Percentiles rank a stretch among this genome's conserved stretches.
Evolutionary conservation across 1,140 invertebrate species (phyloP).

Genomic region (Camponotus floridanus): DNA sequence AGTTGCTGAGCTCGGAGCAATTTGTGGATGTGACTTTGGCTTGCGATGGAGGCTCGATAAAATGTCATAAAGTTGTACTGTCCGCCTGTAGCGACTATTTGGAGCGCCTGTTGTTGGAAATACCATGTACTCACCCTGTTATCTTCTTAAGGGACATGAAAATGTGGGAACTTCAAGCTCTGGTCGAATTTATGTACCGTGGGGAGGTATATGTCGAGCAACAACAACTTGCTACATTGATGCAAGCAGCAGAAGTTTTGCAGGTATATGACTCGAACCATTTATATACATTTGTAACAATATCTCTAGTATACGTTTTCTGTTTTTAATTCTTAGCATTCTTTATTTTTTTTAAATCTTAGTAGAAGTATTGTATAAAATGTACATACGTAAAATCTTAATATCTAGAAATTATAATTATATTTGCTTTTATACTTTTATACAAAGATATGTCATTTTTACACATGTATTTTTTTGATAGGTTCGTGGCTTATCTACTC

Average conservation of each 20-base stretch:
- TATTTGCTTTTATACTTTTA: no score
- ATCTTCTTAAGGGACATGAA: slow-evolving; percentile 93
- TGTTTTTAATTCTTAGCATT: neutral
- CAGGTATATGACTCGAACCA: slow-evolving; percentile 87
- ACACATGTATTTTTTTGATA: slow-evolving; percentile 20
- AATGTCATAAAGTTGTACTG: slow-evolving; percentile 95
- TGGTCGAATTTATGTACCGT: slow-evolving; percentile 96
- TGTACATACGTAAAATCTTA: no score
- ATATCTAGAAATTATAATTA: no score
- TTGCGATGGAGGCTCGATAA: slow-evolving; percentile 94
- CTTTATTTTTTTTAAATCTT: neutral
- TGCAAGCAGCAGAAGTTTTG: slow-evolving; percentile 93
- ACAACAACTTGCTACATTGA: slow-evolving; percentile 91
- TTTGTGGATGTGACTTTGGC: slow-evolving; percentile 96
- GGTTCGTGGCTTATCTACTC: slow-evolving; percentile 80
- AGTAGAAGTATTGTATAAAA: neutral
- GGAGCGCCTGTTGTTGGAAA: slow-evolving; percentile 92
- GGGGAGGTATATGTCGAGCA: slow-evolving; percentile 95
- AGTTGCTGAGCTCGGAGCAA: slow-evolving; percentile 93
- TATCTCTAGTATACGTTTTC: neutral
- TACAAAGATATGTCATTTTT: no score
- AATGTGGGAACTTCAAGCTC: slow-evolving; percentile 92
- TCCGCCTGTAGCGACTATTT: slow-evolving; percentile 95
- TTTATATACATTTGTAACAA: neutral
- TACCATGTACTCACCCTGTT: slow-evolving; percentile 95